Evolutionary conservation across 2,888 invertebrate species (phyloP), one percentile per base, ranked within the genome.

Genomic region (Belgica antarctica): DNA sequence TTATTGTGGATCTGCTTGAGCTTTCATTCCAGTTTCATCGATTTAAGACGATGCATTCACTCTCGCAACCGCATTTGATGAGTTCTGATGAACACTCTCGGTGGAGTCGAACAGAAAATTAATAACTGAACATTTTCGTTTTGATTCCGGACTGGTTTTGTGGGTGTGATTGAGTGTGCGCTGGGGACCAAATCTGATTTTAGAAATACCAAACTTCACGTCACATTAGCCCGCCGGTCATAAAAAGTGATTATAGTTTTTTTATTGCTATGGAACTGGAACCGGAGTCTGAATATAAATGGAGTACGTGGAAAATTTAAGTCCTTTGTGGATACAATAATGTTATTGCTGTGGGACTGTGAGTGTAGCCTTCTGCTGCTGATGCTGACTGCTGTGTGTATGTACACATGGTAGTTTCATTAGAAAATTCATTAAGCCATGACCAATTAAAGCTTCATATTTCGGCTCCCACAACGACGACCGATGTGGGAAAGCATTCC

Each of bases 391-490:
- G 41, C 24, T 63, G 28, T 41, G n/a, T n/a, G n/a, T n/a, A n/a
- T n/a, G n/a, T n/a, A n/a, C n/a, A n/a, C n/a, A 31, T 24, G 25
- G 8, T 68, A 68, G 24, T 41, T 63, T 34, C 41, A 63, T 41
- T 65, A 65, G 41, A 15, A 47, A 15, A 68, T 68, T 68, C 63
- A 63, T 63, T 63, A 41, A 63, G 63, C 63, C 63, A 63, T 68
- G 47, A 68, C 47, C 68, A 68, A 68, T 68, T 68, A 68, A 68
- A 68, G 68, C 68, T 68, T 57, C 68, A 68, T 46, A 63, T 62
- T 31, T 31, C 46, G 46, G 5, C 12, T 7, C 8, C 3, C 46
- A n/a, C 8, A 46, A n/a, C 15, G 17, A 46, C 4, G n/a, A n/a
- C 46, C 7, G 17, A 46, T n/a, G n/a, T n/a, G n/a, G n/a, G n/a